These are phyloP conservation scores for Ptiloglossa arizonensis DNA, from an alignment of 1,140 invertebrate genomes.

Conservation along the genomic window DNA sequence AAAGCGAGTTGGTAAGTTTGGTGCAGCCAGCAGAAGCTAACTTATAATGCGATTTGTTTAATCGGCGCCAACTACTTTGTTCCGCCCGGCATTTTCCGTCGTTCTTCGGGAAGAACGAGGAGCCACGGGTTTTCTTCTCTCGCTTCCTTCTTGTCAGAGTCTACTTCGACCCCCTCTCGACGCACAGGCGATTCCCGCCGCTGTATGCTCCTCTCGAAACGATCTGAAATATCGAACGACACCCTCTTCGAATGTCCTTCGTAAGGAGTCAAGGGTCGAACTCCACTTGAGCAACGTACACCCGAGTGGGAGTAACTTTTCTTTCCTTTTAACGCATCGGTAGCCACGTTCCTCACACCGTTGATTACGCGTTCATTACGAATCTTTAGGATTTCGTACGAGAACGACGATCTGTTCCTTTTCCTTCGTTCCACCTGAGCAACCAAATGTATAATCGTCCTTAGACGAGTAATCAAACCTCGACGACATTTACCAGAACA, in stretches of 20 bases:
- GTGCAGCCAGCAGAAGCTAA: slow-evolving; percentile 77
- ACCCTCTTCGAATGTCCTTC: slow-evolving; percentile 19
- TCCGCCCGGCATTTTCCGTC: slow-evolving; percentile 64
- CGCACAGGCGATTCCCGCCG: too few relatives aligned
- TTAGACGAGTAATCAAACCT: too few relatives aligned
- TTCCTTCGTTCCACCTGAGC: too few relatives aligned
- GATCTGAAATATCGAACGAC: slow-evolving; percentile 54
- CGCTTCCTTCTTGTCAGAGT: slow-evolving; percentile 15
- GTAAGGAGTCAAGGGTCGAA: slow-evolving; percentile 17
- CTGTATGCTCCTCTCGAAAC: too few relatives aligned
- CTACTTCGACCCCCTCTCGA: slow-evolving; percentile 1
- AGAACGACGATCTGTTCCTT: too few relatives aligned
- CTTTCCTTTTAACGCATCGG: not conserved
- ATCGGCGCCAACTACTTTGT: slow-evolving; percentile 80
- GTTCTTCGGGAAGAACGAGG: slow-evolving; percentile 53
- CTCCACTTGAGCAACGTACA: slow-evolving; percentile 12
- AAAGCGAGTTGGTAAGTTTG: slow-evolving; percentile 78
- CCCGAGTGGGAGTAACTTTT: not conserved
- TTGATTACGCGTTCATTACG: too few relatives aligned
- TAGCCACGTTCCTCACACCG: too few relatives aligned
- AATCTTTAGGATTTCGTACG: too few relatives aligned
- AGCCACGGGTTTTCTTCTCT: slow-evolving; percentile 42
- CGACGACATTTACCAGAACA: too few relatives aligned
- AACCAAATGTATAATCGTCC: too few relatives aligned
- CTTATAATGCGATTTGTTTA: slow-evolving; percentile 82